These are phyloP conservation scores for Lissocephala sabroskyi DNA, from an alignment of 2,888 invertebrate genomes.

Conservation along the genomic window DNA sequence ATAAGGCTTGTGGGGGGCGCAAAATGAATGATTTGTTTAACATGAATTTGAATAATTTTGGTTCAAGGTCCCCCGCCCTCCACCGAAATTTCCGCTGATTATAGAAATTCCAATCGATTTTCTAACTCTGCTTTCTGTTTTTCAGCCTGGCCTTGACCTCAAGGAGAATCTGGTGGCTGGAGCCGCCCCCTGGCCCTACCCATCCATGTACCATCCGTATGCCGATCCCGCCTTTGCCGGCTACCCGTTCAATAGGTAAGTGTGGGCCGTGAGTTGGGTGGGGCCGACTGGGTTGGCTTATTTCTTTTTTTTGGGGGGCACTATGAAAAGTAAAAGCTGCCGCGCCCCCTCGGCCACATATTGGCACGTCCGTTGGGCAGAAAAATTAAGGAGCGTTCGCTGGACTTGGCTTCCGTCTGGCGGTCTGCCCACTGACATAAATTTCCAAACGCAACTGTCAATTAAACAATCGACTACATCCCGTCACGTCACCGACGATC, in stretches of 20 bases:
- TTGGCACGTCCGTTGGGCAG: constrained; percentile 38
- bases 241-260: constrained; percentile 97
- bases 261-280: constrained; percentile 46
- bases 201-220: constrained; percentile 93
- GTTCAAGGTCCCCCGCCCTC: constrained; percentile 69
- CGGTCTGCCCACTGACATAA: constrained; percentile 42
- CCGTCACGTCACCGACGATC: constrained; percentile 71
- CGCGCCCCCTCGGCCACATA: neutral
- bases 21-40: constrained; percentile 67
- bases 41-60: constrained; percentile 64
- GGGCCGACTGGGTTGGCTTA: constrained; percentile 7
- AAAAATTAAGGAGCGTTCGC: constrained; percentile 28
- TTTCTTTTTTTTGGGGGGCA: too few relatives aligned
- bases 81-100: constrained; percentile 20
- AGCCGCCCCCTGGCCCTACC: constrained; percentile 91
- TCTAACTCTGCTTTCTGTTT: constrained; percentile 24
- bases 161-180: constrained; percentile 89
- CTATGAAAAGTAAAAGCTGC: neutral
- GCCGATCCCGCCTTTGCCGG: constrained; percentile 94
- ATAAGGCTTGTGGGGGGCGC: too few relatives aligned
- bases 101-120: constrained; percentile 9
- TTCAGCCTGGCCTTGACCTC: constrained; percentile 88
- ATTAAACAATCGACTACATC: constrained; percentile 67
- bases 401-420: constrained; percentile 34
- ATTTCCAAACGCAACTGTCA: constrained; percentile 65